These are phyloP conservation scores for Ostrea denselamellosa DNA, from an alignment of 1,140 invertebrate genomes.

Conservation along the genomic window DNA sequence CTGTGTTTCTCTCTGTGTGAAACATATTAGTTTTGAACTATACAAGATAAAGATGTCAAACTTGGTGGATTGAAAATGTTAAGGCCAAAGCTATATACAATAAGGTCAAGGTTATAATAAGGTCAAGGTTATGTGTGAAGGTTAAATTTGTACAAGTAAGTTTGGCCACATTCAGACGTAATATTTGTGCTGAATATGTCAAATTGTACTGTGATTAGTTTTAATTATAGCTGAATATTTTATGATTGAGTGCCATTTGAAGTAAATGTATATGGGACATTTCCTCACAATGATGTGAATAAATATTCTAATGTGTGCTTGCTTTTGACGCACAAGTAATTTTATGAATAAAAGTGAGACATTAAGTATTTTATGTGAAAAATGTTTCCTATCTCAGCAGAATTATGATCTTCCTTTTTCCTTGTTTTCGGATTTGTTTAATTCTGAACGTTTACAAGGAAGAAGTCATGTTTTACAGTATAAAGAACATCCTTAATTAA, in stretches of 20 bases:
- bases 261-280: background rate
- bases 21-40: too few species aligned
- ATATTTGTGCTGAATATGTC: too few species aligned
- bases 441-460: constrained; percentile 6
- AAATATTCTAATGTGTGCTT: background rate
- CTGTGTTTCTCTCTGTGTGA: too few species aligned
- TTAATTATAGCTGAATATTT: too few species aligned
- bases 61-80: too few species aligned
- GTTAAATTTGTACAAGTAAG: too few species aligned
- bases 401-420: background rate
- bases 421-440: background rate
- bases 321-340: background rate
- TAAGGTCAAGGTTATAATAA: too few species aligned
- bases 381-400: background rate
- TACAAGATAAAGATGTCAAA: too few species aligned
- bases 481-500: background rate
- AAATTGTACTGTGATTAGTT: too few species aligned
- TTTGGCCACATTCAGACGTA: too few species aligned
- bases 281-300: constrained; percentile 3
- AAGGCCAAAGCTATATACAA: too few species aligned
- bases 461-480: background rate
- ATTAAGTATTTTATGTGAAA: background rate
- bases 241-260: background rate
- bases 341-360: background rate
- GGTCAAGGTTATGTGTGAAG: too few species aligned